Conservation (phyloP, 92 coral and sea anemone genomes). For the Epizoanthus scotinus region DNA sequence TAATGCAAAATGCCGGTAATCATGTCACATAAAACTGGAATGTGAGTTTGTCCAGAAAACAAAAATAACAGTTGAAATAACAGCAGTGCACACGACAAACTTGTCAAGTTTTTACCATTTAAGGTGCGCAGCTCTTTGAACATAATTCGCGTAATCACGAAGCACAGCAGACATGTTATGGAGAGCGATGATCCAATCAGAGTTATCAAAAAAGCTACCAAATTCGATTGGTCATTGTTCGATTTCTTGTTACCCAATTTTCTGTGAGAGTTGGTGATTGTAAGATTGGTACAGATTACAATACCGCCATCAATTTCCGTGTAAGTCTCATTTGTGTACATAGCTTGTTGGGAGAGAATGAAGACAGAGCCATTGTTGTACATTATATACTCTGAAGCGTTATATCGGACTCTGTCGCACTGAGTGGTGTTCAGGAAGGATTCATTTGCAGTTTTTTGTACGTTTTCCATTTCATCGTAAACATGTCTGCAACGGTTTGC, state of each 20-base stretch:
- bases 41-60: neutral
- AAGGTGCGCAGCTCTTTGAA: conserved; percentile 9
- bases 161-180: neutral
- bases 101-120: neutral
- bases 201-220: neutral
- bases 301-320: no score
- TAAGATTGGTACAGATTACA: no score
- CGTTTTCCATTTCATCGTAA: no score
- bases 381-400: no score
- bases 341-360: no score
- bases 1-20: neutral
- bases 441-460: neutral
- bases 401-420: no score
- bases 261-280: no score
- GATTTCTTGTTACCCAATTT: no score
- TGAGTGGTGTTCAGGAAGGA: neutral
- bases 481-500: neutral
- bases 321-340: no score
- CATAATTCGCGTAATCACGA: neutral
- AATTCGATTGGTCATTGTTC: no score
- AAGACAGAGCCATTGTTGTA: no score
- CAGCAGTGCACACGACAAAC: conserved; percentile 1
- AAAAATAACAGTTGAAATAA: neutral
- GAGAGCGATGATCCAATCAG: neutral
- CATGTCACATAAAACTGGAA: neutral